Evolutionary conservation across 1,140 invertebrate species (phyloP), one percentile per base, ranked within the genome.

Genomic region (Drosophila fuyamai): DNA sequence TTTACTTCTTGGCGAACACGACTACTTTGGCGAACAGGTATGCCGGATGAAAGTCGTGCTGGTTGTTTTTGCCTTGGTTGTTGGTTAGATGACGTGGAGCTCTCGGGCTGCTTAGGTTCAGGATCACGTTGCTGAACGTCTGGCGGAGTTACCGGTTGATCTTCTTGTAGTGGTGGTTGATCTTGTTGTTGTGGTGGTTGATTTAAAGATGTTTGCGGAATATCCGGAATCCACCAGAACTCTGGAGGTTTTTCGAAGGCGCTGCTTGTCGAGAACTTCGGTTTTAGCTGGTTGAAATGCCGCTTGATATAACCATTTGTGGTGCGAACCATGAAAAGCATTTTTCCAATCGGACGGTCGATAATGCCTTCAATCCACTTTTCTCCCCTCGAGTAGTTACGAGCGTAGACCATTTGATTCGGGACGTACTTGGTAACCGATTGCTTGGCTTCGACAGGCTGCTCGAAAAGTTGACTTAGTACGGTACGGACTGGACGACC

Each of bases 281-380:
- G 16, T 41, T 55, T 55, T 5, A 55, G 12, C 9, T 55, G 36
- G 12, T 55, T 55, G 3, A 16, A 41, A 41, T 41, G 29, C 7
- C 29, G 29, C 8, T 32, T 8, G 29, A 32, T 8, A 32, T 32
- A 32, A 8, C 29, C 29, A 32, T 8, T 32, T 32, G 29, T 32
- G 29, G 29, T 7, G 29, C 29, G 29, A 7, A 32, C 29, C 0
- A 32, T 32, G 29, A 32, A 32, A 8, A 32, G 29, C 29, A 32
- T 32, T 32, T 32, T 32, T 7, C 29, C 29, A 32, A 32, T 32
- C 8, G 18, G 53, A 40, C 36, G 36, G 4, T 41, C 36, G 12
- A 41, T 38, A n/a, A 40, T 13, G 38, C 53, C 18, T n/a, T 40
- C 38, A 40, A 12, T 40, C 35, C 3, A n/a, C 13, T 32, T 50